Conservation (phyloP, 2,113 vertebrate genomes). For the Hyperoodon ampullatus region DNA sequence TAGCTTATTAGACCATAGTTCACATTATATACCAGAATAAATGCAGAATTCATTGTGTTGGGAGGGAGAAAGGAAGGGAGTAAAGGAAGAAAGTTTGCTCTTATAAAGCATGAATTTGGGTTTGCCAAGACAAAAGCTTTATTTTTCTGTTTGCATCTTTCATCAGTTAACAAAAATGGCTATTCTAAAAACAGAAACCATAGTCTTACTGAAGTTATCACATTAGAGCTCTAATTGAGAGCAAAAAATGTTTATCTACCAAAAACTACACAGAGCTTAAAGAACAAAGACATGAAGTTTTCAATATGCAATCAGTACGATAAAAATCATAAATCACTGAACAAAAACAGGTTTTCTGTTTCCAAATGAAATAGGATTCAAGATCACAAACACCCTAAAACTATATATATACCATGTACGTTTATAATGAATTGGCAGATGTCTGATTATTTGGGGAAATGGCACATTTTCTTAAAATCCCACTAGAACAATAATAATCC, state of each 20-base stretch:
- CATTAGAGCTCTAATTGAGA: conserved; percentile 39
- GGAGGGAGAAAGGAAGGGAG: background rate
- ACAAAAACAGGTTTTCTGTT: conserved; percentile 54
- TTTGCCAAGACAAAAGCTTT: background rate
- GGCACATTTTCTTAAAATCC: conserved; percentile 66
- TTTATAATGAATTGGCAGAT: conserved; percentile 67
- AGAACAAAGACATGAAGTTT: conserved; percentile 28
- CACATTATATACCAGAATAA: background rate
- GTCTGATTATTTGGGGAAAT: conserved; percentile 51
- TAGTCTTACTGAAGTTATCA: background rate
- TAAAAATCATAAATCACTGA: conserved; percentile 63
- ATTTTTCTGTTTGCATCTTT: conserved; percentile 19
- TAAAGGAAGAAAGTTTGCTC: background rate
- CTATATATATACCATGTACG: conserved; percentile 35
- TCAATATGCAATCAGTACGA: conserved; percentile 33
- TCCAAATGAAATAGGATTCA: conserved; percentile 60
- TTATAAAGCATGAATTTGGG: background rate
- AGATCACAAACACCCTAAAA: conserved; percentile 53
- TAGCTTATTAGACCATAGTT: background rate
- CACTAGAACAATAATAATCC: conserved; percentile 56
- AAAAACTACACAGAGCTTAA: conserved; percentile 43
- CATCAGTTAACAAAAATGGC: background rate
- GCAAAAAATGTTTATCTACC: conserved; percentile 21
- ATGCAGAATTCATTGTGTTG: background rate
- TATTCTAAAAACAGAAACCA: conserved; percentile 11